Conservation (phyloP, 2,888 invertebrate species). For the Lithodes maja region DNA sequence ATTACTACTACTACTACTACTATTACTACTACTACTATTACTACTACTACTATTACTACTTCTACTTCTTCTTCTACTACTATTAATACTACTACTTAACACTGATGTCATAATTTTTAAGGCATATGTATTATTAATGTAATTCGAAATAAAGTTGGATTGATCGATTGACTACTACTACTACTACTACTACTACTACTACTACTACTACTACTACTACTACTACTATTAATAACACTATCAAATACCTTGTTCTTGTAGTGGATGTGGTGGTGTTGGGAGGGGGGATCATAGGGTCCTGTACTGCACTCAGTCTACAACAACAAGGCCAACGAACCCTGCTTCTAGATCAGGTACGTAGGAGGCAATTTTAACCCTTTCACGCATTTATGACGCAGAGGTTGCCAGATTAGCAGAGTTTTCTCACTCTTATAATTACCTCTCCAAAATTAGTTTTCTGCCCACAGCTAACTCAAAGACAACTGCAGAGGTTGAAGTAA, state of each 20-base stretch:
- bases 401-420: too few relatives aligned
- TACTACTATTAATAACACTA: not conserved
- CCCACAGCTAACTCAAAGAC: too few relatives aligned
- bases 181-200: conserved; percentile 1
- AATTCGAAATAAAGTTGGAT: too few relatives aligned
- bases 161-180: not conserved
- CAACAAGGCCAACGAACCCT: conserved; percentile 29
- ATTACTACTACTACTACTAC: not conserved
- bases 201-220: not conserved
- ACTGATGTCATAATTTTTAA: too few relatives aligned
- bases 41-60: not conserved
- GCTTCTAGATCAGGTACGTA: conserved; percentile 33
- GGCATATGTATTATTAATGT: too few relatives aligned
- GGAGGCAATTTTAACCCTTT: too few relatives aligned
- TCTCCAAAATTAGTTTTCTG: too few relatives aligned
- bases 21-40: not conserved
- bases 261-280: conserved; percentile 38
- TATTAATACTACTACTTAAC: too few relatives aligned
- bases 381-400: too few relatives aligned
- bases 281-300: conserved; percentile 32
- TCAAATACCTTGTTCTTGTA: not conserved
- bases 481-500: too few relatives aligned
- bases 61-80: not conserved
- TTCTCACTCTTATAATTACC: too few relatives aligned
- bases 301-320: conserved; percentile 33